Percentiles rank a stretch among this genome's conserved stretches.
Evolutionary conservation across 2,888 invertebrate genomes (phyloP).

Genomic region (Trichopoda pennipes): DNA sequence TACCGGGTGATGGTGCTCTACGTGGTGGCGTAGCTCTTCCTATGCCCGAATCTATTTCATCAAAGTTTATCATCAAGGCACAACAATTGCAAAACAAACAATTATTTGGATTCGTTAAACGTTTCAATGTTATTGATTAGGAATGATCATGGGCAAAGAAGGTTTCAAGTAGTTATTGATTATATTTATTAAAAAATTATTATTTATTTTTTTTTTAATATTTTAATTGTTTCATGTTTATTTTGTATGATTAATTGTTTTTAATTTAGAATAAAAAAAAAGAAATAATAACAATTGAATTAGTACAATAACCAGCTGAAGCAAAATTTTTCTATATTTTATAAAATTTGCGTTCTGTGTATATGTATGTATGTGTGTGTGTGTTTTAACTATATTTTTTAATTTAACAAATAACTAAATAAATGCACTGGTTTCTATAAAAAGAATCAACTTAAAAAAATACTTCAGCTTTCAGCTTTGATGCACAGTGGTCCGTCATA

Average conservation of each 20-base stretch:
- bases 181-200: conserved; percentile 7
- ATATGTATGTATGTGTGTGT: not conserved
- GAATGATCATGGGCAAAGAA: conserved; percentile 37
- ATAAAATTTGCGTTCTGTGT: too few relatives aligned
- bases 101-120: conserved; percentile 47
- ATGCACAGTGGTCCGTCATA: too few relatives aligned
- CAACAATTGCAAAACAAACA: conserved; percentile 54
- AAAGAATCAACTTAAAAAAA: too few relatives aligned
- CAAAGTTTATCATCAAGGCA: conserved; percentile 60
- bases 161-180: conserved; percentile 30
- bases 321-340: not conserved
- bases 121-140: conserved; percentile 28
- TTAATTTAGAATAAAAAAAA: conserved; percentile 52
- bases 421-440: too few relatives aligned
- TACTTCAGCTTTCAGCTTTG: too few relatives aligned
- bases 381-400: not conserved
- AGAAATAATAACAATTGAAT: conserved; percentile 49
- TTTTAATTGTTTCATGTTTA: conserved; percentile 16
- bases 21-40: conserved; percentile 93
- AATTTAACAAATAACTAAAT: too few relatives aligned
- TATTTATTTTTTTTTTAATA: not conserved
- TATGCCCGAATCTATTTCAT: conserved; percentile 90
- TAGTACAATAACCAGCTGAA: conserved; percentile 38
- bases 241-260: conserved; percentile 41
- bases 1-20: conserved; percentile 92